phyloP scores from a whole-genome alignment of 2,113 vertebrate species.

The Dolichallabes microphthalmus region DNA sequence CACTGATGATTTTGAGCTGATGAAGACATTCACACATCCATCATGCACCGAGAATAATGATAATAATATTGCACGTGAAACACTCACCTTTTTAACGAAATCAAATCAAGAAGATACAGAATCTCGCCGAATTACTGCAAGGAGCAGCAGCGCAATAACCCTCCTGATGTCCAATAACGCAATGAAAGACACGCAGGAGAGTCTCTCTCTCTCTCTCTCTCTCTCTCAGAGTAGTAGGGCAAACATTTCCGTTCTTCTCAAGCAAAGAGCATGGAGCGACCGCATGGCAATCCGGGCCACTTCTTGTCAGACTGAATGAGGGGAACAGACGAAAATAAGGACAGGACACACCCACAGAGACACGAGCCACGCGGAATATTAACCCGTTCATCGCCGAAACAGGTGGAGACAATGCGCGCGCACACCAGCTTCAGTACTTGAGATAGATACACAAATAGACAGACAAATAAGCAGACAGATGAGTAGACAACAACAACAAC shows the following conservation, averaged over 20 bases:
- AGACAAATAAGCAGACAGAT: conserved; percentile 35
- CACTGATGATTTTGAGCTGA: background rate
- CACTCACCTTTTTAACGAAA: conserved; percentile 56
- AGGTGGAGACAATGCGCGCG: conserved; percentile 51
- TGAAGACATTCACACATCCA: background rate
- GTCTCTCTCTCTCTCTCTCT: conserved; percentile 39
- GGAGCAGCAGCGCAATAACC: conserved; percentile 28
- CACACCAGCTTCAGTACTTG: background rate
- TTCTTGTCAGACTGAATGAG: conserved; percentile 65
- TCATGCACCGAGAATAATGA: background rate
- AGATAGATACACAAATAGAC: background rate
- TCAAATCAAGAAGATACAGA: conserved; percentile 46
- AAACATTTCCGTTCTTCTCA: conserved; percentile 72
- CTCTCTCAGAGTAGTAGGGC: conserved; percentile 45
- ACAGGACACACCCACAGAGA: conserved; percentile 81
- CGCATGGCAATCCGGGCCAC: conserved; percentile 74
- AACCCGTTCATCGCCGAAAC: conserved; percentile 68
- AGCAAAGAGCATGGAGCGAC: conserved; percentile 69
- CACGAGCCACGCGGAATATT: conserved; percentile 64
- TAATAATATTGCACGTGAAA: background rate
- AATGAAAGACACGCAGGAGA: conserved; percentile 1
- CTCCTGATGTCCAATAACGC: background rate
- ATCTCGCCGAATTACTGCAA: conserved; percentile 23
- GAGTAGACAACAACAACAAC: conserved; percentile 14
- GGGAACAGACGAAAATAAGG: conserved; percentile 75